These are phyloP conservation scores for Pachliopta kotzebuea DNA, from an alignment of 2,888 invertebrate genomes.

Conservation along the genomic window DNA sequence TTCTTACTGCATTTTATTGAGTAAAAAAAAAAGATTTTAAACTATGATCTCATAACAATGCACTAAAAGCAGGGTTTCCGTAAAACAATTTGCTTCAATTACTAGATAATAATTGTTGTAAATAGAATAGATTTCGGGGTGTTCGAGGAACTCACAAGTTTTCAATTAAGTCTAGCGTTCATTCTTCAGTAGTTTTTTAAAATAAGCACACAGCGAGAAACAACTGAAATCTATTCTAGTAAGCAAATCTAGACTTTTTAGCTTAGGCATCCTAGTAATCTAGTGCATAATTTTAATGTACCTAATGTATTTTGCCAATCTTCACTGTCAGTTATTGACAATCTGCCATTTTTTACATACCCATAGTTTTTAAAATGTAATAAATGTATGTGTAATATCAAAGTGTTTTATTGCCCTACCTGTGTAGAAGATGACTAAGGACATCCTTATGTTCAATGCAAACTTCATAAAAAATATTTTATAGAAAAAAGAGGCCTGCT, in stretches of 20 bases:
- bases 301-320: constrained; percentile 72
- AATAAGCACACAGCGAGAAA: constrained; percentile 30
- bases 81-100: constrained; percentile 67
- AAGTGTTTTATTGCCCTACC: constrained; percentile 37
- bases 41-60: constrained; percentile 54
- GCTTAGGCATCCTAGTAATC: constrained; percentile 60
- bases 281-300: constrained; percentile 59
- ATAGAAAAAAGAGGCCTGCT: too few species aligned
- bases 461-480: too few species aligned
- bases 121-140: constrained; percentile 52
- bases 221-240: constrained; percentile 52
- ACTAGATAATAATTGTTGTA: constrained; percentile 47
- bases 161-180: not conserved
- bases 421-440: too few species aligned
- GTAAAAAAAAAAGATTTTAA: constrained; percentile 32
- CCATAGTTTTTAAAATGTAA: constrained; percentile 75
- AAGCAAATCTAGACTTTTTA: constrained; percentile 48
- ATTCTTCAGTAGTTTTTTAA: constrained; percentile 20
- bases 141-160: not conserved
- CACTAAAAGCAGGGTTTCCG: constrained; percentile 67
- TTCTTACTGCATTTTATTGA: constrained; percentile 51
- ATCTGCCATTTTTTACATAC: constrained; percentile 80
- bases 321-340: constrained; percentile 72
- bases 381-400: constrained; percentile 66
- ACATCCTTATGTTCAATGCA: too few species aligned